phyloP scores from a whole-genome alignment of 2,113 vertebrate genomes.

The Hiodon alosoides region DNA sequence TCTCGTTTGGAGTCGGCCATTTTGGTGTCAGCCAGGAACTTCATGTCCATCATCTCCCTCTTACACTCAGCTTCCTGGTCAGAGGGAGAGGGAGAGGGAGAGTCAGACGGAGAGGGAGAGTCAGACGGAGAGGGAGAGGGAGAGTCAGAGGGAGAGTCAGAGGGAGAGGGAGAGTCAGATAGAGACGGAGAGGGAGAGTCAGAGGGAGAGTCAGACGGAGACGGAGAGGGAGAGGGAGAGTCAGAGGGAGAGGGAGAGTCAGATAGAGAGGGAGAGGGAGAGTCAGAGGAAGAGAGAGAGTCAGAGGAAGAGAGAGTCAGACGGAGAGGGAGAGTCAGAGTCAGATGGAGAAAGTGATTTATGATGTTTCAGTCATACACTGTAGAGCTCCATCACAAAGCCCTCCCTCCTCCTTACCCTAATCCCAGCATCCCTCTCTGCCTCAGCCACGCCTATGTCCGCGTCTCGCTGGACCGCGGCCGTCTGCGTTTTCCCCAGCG shows the following conservation, averaged over 20 bases:
- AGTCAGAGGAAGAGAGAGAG: background rate
- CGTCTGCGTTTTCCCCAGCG: slow-evolving; percentile 89
- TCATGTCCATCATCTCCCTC: slow-evolving; percentile 88
- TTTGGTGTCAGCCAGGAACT: slow-evolving; percentile 87
- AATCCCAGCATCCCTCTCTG: slow-evolving; percentile 89
- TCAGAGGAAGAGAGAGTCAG: slow-evolving; percentile 6
- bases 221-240: no score
- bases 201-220: no score
- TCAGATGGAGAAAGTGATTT: no score
- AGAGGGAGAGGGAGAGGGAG: slow-evolving; percentile 8
- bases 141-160: no score
- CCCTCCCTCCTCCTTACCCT: slow-evolving; percentile 71
- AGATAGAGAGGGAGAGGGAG: no score
- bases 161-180: background rate
- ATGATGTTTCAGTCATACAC: no score
- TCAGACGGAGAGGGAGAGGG: no score
- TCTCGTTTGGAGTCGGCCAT: slow-evolving; percentile 88
- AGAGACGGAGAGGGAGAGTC: no score
- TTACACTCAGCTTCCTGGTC: slow-evolving; percentile 86
- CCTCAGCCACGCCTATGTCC: slow-evolving; percentile 89
- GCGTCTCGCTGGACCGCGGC: slow-evolving; percentile 87
- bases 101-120: background rate
- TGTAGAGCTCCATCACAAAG: no score
- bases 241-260: no score
- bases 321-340: no score